Evolutionary conservation across 64 coral and sea anemone genomes (phyloP), one percentile per base, ranked within the genome.

Genomic region (Pachyseris speciosa): DNA sequence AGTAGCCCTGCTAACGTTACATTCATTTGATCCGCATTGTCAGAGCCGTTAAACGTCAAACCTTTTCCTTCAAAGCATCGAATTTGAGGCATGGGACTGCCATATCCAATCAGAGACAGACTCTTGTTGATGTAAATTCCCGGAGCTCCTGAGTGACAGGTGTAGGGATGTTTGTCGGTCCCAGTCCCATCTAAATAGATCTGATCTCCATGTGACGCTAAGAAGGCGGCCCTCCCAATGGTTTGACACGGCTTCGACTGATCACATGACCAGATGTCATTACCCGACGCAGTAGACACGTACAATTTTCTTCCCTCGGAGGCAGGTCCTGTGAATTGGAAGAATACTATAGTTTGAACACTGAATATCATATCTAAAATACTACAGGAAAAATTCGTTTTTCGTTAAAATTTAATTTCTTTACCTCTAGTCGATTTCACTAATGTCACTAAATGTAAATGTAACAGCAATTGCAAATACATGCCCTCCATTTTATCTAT

Each of bases 121-220:
- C 70, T 85, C 41, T 90, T 94, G 25, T 90, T 70, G 22, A 85
- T 39, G 37, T 85, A 90, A 74, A 94, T 70, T 47, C 87, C 93
- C 51, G 79, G 69, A 76, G 83, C 33, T 43, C 37, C 16, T 76
- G 50, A 38, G 43, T 37, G 52, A 45, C 93, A 90, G 58, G 60
- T 48, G 72, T 90, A 94, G 19, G 93, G 93, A 49, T 84, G 19
- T 26, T 75, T 51, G 43, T 42, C 27, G 19, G 93, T 85, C 43
- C 38, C 73, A 13, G 33, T 86, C 27, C 93, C 93, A 37, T 94
- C 71, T 13, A 94, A 38, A 37, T 90, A 52, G 75, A 94, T 84
- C 13, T 22, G 5, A 69, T 77, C 34, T 1, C 38, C 58, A 31
- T 7, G 13, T 61, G 69, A 37, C 16, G 87, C 93, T 22, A 74